A percentile compares a stretch with the other conserved stretches of the same genome.
Evolutionary conservation across 2,888 invertebrate genomes (phyloP).

Genomic region (Hemithea aestivaria): DNA sequence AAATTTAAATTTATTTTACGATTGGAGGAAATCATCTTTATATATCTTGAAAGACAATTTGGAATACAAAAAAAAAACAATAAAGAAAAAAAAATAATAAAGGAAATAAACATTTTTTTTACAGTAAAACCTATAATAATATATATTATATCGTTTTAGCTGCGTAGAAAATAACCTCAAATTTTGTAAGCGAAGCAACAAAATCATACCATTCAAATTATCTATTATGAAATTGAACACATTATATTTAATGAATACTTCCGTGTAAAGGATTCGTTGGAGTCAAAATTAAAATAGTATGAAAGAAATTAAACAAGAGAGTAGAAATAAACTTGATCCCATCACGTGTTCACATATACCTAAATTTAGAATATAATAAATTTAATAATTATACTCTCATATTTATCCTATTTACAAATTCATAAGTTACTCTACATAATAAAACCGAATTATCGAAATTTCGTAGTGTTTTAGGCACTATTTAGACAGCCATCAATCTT

Average conservation of each 20-base stretch:
- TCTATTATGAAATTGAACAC: too few species aligned
- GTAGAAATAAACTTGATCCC: slow-evolving; percentile 68
- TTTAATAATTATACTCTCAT: slow-evolving; percentile 42
- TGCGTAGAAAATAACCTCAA: too few species aligned
- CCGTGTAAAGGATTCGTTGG: background rate
- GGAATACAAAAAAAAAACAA: too few species aligned
- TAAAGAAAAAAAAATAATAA: too few species aligned
- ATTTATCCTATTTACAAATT: slow-evolving; percentile 62
- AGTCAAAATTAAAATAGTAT: background rate
- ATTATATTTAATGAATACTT: slow-evolving; percentile 3
- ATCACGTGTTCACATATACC: slow-evolving; percentile 54
- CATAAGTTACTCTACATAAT: slow-evolving; percentile 64
- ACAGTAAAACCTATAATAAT: too few species aligned
- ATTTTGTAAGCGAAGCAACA: too few species aligned
- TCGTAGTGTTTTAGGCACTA: slow-evolving; percentile 79
- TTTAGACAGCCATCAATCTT: slow-evolving; percentile 80
- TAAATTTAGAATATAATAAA: slow-evolving; percentile 37
- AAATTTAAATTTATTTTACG: too few species aligned
- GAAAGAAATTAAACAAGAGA: slow-evolving; percentile 3
- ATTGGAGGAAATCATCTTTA: too few species aligned
- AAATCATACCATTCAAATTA: too few species aligned
- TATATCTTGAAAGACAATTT: too few species aligned
- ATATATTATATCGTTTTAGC: too few species aligned
- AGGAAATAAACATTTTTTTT: too few species aligned
- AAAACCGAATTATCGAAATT: slow-evolving; percentile 76